phyloP scores from a whole-genome alignment of 1,140 invertebrate species.

The Eurosta solidaginis region DNA sequence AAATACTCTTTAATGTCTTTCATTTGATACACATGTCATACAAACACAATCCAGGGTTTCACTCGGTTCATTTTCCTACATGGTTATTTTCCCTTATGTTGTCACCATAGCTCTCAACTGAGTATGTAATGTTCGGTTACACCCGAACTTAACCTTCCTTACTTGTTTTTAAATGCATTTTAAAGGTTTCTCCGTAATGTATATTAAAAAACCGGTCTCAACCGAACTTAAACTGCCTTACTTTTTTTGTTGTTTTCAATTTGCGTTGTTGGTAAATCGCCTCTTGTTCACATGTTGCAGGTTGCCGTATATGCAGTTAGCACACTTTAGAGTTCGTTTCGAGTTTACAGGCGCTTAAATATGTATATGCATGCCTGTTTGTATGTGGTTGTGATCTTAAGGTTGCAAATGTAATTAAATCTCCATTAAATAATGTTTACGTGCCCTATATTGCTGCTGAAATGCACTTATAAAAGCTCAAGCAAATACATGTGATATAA shows the following conservation, averaged over 20 bases:
- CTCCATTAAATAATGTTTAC: conserved; percentile 23
- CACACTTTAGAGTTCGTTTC: not conserved
- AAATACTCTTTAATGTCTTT: too few relatives aligned
- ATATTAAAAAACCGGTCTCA: too few relatives aligned
- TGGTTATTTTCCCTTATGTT: too few relatives aligned
- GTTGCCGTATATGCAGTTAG: not conserved
- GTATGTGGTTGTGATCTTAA: not conserved
- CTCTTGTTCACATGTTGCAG: conserved; percentile 4
- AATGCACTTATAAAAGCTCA: not conserved
- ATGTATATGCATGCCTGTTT: not conserved
- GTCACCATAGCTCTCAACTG: too few relatives aligned
- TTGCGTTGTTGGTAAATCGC: not conserved
- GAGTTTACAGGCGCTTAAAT: not conserved
- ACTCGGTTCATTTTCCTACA: too few relatives aligned
- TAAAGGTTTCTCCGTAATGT: too few relatives aligned
- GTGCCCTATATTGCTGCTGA: not conserved
- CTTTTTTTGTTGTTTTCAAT: not conserved
- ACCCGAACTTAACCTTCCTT: too few relatives aligned
- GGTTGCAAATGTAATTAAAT: conserved; percentile 21
- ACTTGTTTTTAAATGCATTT: too few relatives aligned
- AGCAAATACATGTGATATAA: not conserved
- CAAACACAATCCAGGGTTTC: too few relatives aligned
- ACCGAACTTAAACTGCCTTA: too few relatives aligned
- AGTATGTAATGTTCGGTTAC: too few relatives aligned
- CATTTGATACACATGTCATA: too few relatives aligned